phyloP scores from a whole-genome alignment of 2,888 invertebrate genomes.

The Nomada flava region DNA sequence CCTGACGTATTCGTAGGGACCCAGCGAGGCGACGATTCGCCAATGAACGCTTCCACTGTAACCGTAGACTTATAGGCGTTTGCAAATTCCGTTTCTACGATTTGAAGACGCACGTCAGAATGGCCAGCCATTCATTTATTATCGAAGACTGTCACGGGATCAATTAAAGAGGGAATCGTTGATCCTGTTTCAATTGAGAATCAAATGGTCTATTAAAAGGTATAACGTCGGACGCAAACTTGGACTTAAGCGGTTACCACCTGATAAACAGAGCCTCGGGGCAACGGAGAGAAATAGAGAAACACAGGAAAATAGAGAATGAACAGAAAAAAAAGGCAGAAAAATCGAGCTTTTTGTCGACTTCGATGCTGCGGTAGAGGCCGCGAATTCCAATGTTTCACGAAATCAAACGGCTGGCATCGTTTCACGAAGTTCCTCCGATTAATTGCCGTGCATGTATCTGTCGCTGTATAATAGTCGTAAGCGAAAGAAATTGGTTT shows the following conservation, averaged over 20 bases:
- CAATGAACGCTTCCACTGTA: no score
- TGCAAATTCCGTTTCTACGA: conserved; percentile 34
- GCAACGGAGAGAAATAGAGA: conserved; percentile 19
- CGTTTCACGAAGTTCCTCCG: not conserved
- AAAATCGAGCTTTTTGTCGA: not conserved
- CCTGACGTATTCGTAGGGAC: no score
- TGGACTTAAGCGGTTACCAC: conserved; percentile 23
- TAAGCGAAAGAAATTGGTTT: not conserved
- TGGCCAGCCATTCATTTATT: conserved; percentile 72
- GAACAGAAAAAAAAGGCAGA: not conserved
- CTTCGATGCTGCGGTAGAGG: not conserved
- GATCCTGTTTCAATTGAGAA: conserved; percentile 50
- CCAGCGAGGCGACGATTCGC: no score
- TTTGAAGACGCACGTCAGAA: conserved; percentile 71
- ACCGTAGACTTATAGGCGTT: no score
- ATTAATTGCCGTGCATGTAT: not conserved
- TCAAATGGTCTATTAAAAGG: conserved; percentile 35
- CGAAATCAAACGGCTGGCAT: no score
- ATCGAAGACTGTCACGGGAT: conserved; percentile 55
- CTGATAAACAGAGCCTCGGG: conserved; percentile 12
- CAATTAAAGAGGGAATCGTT: conserved; percentile 61
- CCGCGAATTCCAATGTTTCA: no score
- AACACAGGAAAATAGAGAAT: conserved; percentile 5
- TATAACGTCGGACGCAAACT: conserved; percentile 41
- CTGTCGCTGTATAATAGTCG: not conserved